A percentile compares a stretch with the other conserved stretches of the same genome.
phyloP scores from a whole-genome alignment of 1,140 invertebrate species.

The Probaryconus sp. region DNA sequence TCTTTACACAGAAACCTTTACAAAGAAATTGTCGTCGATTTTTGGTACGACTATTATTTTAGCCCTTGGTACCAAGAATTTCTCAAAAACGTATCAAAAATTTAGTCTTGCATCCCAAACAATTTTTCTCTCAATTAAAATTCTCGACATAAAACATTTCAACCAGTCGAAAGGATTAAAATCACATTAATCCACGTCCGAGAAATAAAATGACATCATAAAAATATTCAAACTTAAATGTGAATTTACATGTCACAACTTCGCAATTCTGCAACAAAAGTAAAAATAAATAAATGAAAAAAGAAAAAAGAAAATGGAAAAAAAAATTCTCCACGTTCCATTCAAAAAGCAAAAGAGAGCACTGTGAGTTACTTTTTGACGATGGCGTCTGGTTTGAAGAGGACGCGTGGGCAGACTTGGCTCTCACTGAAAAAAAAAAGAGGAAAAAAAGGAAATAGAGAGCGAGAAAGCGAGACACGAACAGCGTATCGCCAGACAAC shows the following conservation, averaged over 20 bases:
- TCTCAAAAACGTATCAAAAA: too few relatives aligned
- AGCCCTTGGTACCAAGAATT: too few relatives aligned
- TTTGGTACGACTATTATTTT: too few relatives aligned
- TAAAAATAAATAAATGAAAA: constrained; percentile 5
- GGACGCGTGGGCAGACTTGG: constrained; percentile 30
- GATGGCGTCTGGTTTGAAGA: constrained; percentile 47
- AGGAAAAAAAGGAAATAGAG: constrained; percentile 12
- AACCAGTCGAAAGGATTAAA: too few relatives aligned
- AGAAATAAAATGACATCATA: too few relatives aligned
- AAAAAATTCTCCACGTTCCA: constrained; percentile 40
- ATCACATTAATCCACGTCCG: too few relatives aligned
- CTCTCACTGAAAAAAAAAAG: constrained; percentile 23
- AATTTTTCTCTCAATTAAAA: too few relatives aligned
- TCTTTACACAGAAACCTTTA: too few relatives aligned
- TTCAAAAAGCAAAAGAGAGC: constrained; percentile 25
- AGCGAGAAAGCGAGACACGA: constrained; percentile 1
- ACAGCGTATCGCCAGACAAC: constrained; percentile 19
- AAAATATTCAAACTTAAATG: too few relatives aligned
- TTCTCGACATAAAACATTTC: too few relatives aligned
- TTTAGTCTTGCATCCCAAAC: too few relatives aligned
- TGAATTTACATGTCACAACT: constrained; percentile 54
- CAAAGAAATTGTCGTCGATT: too few relatives aligned
- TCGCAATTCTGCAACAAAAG: constrained; percentile 24
- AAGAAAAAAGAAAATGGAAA: constrained; percentile 20
- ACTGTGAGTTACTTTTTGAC: constrained; percentile 52